phyloP scores from a whole-genome alignment of 2,888 invertebrate genomes.

The Apeira syringaria region DNA sequence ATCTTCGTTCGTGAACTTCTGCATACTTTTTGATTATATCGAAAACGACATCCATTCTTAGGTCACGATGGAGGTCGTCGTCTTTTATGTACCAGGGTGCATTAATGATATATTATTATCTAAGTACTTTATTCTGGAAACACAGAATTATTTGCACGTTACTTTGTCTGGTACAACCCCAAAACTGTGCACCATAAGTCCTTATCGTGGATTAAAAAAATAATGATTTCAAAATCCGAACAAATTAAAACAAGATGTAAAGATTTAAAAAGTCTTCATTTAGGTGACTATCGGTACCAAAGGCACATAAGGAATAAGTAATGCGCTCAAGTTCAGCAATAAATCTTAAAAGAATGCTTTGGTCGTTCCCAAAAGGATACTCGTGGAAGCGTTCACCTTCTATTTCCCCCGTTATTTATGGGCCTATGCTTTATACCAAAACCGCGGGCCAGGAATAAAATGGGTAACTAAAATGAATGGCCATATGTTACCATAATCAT shows the following conservation, averaged over 20 bases:
- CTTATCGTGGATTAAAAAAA: too few species aligned
- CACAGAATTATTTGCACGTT: too few species aligned
- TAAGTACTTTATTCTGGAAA: too few species aligned
- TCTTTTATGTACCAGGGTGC: too few species aligned
- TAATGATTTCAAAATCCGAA: conserved; percentile 26
- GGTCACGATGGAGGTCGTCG: too few species aligned
- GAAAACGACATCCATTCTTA: too few species aligned
- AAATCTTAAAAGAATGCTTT: conserved; percentile 84
- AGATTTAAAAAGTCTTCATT: conserved; percentile 54
- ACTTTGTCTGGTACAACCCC: too few species aligned
- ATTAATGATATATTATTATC: too few species aligned
- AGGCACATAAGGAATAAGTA: conserved; percentile 81
- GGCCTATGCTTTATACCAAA: conserved; percentile 78
- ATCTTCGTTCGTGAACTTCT: too few species aligned
- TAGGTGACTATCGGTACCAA: conserved; percentile 62
- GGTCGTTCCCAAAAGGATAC: conserved; percentile 82
- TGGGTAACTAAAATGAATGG: conserved; percentile 80
- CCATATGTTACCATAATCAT: conserved; percentile 71
- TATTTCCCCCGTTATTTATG: conserved; percentile 82
- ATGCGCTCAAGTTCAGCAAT: conserved; percentile 80
- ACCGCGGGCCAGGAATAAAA: conserved; percentile 79
- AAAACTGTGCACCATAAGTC: too few species aligned
- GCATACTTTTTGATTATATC: too few species aligned
- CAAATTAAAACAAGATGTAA: conserved; percentile 36
- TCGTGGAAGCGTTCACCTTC: conserved; percentile 81